Evolutionary conservation across 2,797 vertebrate species (phyloP), one percentile per base, ranked within the genome.

Genomic region (Muscicapa striata): DNA sequence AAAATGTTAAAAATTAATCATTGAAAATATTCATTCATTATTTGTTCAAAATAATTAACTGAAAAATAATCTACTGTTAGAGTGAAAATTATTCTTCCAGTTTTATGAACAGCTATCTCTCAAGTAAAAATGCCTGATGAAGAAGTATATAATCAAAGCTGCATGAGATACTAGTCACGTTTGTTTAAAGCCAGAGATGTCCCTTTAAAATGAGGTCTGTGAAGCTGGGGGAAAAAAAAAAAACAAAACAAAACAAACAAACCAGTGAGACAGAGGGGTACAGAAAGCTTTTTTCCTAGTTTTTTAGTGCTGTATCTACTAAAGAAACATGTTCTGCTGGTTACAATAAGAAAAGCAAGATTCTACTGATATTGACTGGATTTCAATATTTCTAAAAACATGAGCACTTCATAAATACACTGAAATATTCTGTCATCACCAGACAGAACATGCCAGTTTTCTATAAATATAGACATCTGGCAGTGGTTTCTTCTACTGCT

Each of bases 391-490:
- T 84, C 89, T 94, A 41, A 91, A 92, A 90, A 90, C 84, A 93
- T 4, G 32, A 93, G 84, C 85, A 76, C 84, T 93, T 89, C 94
- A 96, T 93, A 96, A 92, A 95, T 95, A 96, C 58, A 91, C 84
- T 88, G 87, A 91, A 93, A 97, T 93, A 88, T 91, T 90, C 95
- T 96, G 94, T 97, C 94, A 91, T 85, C 80, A 0, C 90, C 52
- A 87, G 77, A 84, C 41, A 93, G 89, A 89, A 94, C 66, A 74
- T 58, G 88, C 80, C 29, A 45, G 83, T 84, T 94, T 90, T 75
- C 92, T 89, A 78, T 67, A 93, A 94, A 91, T 96, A 89, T 1
- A 90, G 93, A 93, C 95, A 94, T 92, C 80, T 96, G 94, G 89
- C 10, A 10, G 67, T 63, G 64, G 94, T 92, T 97, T 92, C 67